Evolutionary conservation across 2,113 vertebrate species (phyloP), one percentile per base, ranked within the genome.

Genomic region (Egretta garzetta): DNA sequence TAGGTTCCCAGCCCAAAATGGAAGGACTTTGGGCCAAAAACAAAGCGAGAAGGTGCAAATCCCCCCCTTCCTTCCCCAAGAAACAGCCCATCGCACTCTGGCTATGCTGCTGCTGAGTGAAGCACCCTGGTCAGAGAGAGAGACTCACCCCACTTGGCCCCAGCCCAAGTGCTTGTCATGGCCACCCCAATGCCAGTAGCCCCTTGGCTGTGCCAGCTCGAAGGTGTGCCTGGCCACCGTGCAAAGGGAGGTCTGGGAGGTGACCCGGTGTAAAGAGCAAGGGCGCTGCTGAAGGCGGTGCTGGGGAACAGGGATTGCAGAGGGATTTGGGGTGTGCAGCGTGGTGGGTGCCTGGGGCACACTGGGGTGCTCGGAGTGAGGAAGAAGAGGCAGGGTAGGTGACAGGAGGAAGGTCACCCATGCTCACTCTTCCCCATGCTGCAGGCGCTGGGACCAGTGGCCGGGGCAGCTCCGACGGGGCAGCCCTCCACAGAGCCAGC

Each of bases 381-480:
- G 71, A 89, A 22, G 75, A 90, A 49, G 82, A 75, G 75, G 64
- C 72, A 86, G 50, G 22, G 23, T 15, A 16, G 1, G 64, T 52
- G 60, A 28, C 18, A 70, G 75, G 50, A 74, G 37, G 49, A 33
- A 35, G 22, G 24, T 32, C 32, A 18, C 10, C 70, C 83, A 7
- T 1, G 1, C 15, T 4, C 33, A 12, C 7, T 19, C 10, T 3
- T 32, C 17, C 55, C 55, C 80, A 47, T 0, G 9, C 43, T 2
- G 33, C 70, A 52, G 85, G 50, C 4, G 8, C 55, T 5, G 5
- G 28, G 68, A 28, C 13, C 26, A 35, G 62, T 8, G 4, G 28
- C 15, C 7, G 1, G 26, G 27, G 27, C 18, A 17, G 60, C 24
- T n/a, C 41, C 1, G 1, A 26, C 3, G 1, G 7, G 8, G 45